Percentiles rank a stretch among this genome's conserved stretches.
phyloP scores from a whole-genome alignment of 2,888 invertebrate species.

The Phyto melanocephala region DNA sequence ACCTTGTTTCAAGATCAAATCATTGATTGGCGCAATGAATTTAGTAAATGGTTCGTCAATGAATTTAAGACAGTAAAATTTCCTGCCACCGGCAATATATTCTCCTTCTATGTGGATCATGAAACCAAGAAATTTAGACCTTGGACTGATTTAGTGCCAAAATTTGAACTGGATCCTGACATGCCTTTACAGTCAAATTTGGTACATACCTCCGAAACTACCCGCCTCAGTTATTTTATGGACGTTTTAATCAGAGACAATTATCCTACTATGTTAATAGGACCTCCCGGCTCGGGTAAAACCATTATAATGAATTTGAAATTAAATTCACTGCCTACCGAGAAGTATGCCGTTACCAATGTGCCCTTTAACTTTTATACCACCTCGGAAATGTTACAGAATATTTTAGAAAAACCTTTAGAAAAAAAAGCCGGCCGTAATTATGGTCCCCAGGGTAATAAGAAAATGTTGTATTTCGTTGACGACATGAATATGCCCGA shows the following conservation, averaged over 20 bases:
- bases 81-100: conserved; percentile 89
- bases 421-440: conserved; percentile 97
- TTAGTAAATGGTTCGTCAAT: conserved; percentile 95
- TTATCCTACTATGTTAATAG: conserved; percentile 94
- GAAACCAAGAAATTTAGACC: conserved; percentile 91
- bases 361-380: conserved; percentile 98
- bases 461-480: conserved; percentile 94
- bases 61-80: conserved; percentile 96
- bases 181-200: conserved; percentile 87
- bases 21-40: conserved; percentile 94
- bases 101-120: conserved; percentile 92
- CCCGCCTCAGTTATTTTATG: conserved; percentile 91
- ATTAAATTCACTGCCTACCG: conserved; percentile 83
- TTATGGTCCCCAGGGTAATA: conserved; percentile 95
- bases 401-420: conserved; percentile 91
- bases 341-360: conserved; percentile 90
- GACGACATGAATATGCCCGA: conserved; percentile 99
- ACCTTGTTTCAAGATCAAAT: conserved; percentile 94
- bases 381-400: conserved; percentile 93
- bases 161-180: conserved; percentile 91
- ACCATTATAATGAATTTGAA: conserved; percentile 94
- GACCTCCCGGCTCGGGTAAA: conserved; percentile 94
- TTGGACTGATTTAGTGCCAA: conserved; percentile 90
- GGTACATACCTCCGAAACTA: conserved; percentile 94
- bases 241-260: conserved; percentile 88